Conservation (phyloP, 1,140 invertebrate genomes). For the Calycopis cecrops region DNA sequence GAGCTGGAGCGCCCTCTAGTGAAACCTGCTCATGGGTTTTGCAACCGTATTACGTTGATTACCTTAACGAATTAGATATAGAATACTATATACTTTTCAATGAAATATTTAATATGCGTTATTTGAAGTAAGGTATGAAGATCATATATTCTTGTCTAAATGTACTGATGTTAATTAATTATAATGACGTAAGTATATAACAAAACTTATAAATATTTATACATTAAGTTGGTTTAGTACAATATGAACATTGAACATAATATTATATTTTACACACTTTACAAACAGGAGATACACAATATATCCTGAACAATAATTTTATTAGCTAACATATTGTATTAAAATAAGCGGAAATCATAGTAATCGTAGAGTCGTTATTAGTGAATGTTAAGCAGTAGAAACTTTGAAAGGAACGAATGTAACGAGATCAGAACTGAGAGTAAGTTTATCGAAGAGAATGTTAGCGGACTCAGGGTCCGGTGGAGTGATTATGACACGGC, state of each 20-base stretch:
- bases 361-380: constrained; percentile 22
- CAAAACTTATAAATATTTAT: too few species aligned
- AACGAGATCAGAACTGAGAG: constrained; percentile 58
- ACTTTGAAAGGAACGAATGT: constrained; percentile 41
- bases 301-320: too few species aligned
- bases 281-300: too few species aligned
- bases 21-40: constrained; percentile 27
- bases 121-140: too few species aligned
- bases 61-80: too few species aligned
- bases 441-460: constrained; percentile 45
- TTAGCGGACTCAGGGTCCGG: constrained; percentile 48
- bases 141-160: not conserved
- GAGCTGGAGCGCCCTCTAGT: constrained; percentile 40
- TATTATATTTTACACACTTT: too few species aligned
- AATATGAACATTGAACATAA: too few species aligned
- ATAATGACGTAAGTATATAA: too few species aligned
- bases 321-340: not conserved
- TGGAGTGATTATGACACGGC: constrained; percentile 35
- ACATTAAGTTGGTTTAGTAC: too few species aligned
- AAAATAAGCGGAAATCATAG: constrained; percentile 19
- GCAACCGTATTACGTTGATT: constrained; percentile 23
- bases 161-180: too few species aligned
- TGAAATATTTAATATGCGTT: too few species aligned
- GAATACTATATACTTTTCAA: too few species aligned
- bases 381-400: constrained; percentile 34